These are phyloP conservation scores for Phyllostomus discolor DNA, from an alignment of 2,113 vertebrate genomes.

Conservation along the genomic window DNA sequence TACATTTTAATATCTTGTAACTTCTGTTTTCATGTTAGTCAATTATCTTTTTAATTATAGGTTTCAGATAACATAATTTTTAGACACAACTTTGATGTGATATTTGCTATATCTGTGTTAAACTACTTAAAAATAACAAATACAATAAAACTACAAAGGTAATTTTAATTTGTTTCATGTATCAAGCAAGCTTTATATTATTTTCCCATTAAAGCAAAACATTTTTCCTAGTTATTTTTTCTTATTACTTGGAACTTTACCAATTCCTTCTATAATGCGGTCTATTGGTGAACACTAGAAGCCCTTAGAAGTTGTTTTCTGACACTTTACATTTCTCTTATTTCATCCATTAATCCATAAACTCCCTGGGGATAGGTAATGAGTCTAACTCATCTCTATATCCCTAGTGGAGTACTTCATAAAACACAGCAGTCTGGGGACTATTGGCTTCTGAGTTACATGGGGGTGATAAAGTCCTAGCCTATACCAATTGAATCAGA, in stretches of 20 bases:
- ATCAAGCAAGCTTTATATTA: neutral
- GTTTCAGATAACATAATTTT: constrained; percentile 34
- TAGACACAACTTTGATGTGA: constrained; percentile 30
- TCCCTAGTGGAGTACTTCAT: neutral
- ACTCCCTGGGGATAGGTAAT: neutral
- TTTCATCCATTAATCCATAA: constrained; percentile 25
- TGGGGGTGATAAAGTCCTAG: neutral
- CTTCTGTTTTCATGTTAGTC: neutral
- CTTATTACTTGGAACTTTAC: constrained; percentile 10
- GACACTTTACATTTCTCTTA: constrained; percentile 13
- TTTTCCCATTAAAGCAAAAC: neutral
- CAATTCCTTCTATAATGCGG: constrained; percentile 2
- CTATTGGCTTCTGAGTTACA: neutral
- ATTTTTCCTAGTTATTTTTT: neutral
- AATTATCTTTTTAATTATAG: constrained; percentile 44
- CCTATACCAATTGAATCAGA: neutral
- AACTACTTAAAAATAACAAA: constrained; percentile 39
- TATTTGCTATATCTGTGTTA: constrained; percentile 12
- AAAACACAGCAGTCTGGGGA: neutral
- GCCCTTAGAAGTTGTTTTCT: neutral
- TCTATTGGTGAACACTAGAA: constrained; percentile 1
- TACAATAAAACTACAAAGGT: constrained; percentile 3
- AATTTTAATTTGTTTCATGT: constrained; percentile 17
- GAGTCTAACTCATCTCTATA: neutral
- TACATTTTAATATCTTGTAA: constrained; percentile 43